phyloP scores from a whole-genome alignment of 1,140 invertebrate genomes.

The Gryllus bimaculatus region DNA sequence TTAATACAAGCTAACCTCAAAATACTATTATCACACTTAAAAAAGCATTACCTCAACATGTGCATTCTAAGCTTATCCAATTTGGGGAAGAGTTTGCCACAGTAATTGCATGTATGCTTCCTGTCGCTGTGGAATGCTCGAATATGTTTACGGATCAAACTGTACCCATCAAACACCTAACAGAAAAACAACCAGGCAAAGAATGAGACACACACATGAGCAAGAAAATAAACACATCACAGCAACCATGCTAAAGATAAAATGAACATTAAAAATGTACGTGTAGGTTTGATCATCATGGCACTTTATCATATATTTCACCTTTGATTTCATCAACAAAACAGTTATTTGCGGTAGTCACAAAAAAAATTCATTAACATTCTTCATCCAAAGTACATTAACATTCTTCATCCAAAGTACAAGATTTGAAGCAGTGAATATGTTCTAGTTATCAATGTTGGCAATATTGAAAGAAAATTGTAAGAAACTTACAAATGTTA shows the following conservation, averaged over 20 bases:
- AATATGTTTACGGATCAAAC: conserved; percentile 62
- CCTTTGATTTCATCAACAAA: too few species aligned
- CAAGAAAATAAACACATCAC: not conserved
- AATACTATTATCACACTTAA: not conserved
- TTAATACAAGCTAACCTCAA: not conserved
- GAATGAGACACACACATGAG: not conserved
- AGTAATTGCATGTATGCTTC: conserved; percentile 52
- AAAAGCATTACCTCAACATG: conserved; percentile 40
- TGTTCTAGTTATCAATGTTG: too few species aligned
- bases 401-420: too few species aligned
- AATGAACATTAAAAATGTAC: not conserved
- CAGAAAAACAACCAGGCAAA: conserved; percentile 15
- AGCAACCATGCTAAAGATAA: not conserved
- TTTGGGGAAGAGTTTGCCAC: conserved; percentile 53
- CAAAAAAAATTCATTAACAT: too few species aligned
- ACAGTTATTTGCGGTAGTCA: too few species aligned
- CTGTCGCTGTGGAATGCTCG: conserved; percentile 61
- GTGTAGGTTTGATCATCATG: not conserved
- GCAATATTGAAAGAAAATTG: too few species aligned
- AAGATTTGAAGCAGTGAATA: too few species aligned
- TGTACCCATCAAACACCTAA: conserved; percentile 50
- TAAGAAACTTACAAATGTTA: too few species aligned
- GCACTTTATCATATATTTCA: too few species aligned
- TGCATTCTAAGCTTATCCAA: conserved; percentile 66
- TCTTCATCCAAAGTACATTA: too few species aligned